Conservation (phyloP, 2,888 invertebrate genomes). For the Hyalella azteca region DNA sequence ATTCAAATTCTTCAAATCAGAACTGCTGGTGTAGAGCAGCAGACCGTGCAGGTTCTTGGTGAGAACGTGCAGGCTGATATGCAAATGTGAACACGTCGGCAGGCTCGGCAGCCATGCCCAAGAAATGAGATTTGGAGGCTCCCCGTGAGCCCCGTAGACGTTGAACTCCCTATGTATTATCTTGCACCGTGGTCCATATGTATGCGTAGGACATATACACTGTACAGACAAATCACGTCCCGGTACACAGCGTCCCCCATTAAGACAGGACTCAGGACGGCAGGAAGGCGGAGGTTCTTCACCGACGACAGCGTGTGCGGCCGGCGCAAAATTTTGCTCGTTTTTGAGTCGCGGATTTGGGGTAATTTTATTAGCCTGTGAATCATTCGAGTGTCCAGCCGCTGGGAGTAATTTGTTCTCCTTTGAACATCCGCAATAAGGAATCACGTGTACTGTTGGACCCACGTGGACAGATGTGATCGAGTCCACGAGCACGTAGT, state of each 20-base stretch:
- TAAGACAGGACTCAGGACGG: slow-evolving; percentile 60
- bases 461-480: slow-evolving; percentile 51
- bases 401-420: background rate
- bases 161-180: slow-evolving; percentile 27
- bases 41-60: slow-evolving; percentile 79
- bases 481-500: slow-evolving; percentile 45
- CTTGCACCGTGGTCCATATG: slow-evolving; percentile 82
- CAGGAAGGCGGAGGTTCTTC: slow-evolving; percentile 60
- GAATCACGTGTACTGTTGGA: slow-evolving; percentile 42
- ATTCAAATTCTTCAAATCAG: slow-evolving; percentile 76
- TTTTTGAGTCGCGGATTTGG: too few relatives aligned
- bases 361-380: background rate
- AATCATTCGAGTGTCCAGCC: background rate
- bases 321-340: background rate
- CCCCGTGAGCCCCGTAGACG: background rate
- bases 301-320: slow-evolving; percentile 10
- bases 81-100: slow-evolving; percentile 83
- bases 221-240: slow-evolving; percentile 61
- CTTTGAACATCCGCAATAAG: slow-evolving; percentile 45
- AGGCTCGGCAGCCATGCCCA: slow-evolving; percentile 92
- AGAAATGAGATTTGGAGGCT: background rate
- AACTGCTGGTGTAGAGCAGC: slow-evolving; percentile 81
- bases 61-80: slow-evolving; percentile 80
- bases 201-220: slow-evolving; percentile 82
- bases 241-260: slow-evolving; percentile 52